Evolutionary conservation across 2,888 invertebrate species (phyloP).

Genomic region (Limnephilus marmoratus): DNA sequence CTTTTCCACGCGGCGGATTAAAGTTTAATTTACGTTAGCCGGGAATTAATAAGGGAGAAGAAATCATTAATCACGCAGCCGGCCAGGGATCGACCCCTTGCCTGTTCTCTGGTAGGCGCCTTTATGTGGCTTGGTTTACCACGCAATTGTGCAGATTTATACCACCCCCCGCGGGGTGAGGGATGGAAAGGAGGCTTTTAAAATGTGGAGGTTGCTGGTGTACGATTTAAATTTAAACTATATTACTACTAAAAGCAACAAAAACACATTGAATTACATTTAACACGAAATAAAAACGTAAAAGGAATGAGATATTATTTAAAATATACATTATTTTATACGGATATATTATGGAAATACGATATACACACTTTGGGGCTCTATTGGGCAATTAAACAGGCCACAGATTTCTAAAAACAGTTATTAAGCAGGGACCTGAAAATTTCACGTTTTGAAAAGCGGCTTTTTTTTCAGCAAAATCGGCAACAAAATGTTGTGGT

Average conservation of each 20-base stretch:
- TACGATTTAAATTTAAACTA: neutral
- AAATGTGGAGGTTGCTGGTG: neutral
- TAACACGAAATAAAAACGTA: too few species aligned
- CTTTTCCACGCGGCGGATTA: slow-evolving; percentile 7
- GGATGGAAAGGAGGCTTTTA: neutral
- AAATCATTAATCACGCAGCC: slow-evolving; percentile 35
- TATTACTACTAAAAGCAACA: neutral
- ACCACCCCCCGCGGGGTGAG: neutral
- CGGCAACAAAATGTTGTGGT: too few species aligned
- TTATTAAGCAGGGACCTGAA: too few species aligned
- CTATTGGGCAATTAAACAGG: too few species aligned
- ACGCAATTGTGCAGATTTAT: slow-evolving; percentile 27
- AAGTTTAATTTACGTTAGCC: slow-evolving; percentile 8
- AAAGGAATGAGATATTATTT: too few species aligned
- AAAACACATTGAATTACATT: neutral
- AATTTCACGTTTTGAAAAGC: too few species aligned
- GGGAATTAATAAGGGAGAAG: slow-evolving; percentile 35
- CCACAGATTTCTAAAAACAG: too few species aligned
- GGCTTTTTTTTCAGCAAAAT: too few species aligned
- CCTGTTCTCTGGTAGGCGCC: slow-evolving; percentile 30
- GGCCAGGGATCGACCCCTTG: slow-evolving; percentile 35
- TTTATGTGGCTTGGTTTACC: slow-evolving; percentile 35
- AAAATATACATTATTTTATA: too few species aligned
- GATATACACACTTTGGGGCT: too few species aligned
- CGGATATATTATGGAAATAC: too few species aligned